Base-by-base conservation (phyloP, 2,797 vertebrate species). In the Rousettus madagascariensis region DNA sequence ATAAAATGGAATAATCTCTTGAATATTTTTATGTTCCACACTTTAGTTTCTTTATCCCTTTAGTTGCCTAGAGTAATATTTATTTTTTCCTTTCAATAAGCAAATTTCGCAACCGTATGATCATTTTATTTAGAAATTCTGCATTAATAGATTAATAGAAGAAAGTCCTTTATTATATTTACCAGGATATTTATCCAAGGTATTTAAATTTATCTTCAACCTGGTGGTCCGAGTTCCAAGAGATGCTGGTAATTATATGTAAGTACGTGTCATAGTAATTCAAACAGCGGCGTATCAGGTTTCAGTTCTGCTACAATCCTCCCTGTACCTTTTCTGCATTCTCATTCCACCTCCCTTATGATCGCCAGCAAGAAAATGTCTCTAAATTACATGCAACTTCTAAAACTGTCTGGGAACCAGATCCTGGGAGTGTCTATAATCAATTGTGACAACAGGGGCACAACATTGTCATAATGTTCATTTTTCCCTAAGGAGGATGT, bases 161-260 rank as follows among this genome's bases (percentile, higher is more conserved):
- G 20, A 65, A 91, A 86, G 41, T 72, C 36, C 24, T 94, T 95
- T 68, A 92, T 65, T 94, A 53, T 41, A 86, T 90, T 63, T 86
- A 26, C 72, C 68, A 78, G 63, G n/a, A 28, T 36, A 72, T 94
- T 96, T 94, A 49, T 88, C 74, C 55, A 65, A 85, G 43, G 22
- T 92, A 57, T 82, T 96, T 86, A 59, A 66, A 91, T 91, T 86
- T 95, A 80, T 89, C 79, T 91, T 94, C 43, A 90, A 71, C 13
- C 5, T 20, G 10, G 28, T 92, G 65, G 77, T 78, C 11, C 30
- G 88, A 33, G 38, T 90, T 92, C 55, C 26, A 87, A 93, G 46
- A 69, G 46, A 87, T 59, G 33, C 51, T 63, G 75, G 5, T 66
- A 92, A 88, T 96, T 90, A 94, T 46, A 83, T 59, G 46, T 69